Evolutionary conservation across 2,797 vertebrate species (phyloP).

Genomic region (Trematomus bernacchii): DNA sequence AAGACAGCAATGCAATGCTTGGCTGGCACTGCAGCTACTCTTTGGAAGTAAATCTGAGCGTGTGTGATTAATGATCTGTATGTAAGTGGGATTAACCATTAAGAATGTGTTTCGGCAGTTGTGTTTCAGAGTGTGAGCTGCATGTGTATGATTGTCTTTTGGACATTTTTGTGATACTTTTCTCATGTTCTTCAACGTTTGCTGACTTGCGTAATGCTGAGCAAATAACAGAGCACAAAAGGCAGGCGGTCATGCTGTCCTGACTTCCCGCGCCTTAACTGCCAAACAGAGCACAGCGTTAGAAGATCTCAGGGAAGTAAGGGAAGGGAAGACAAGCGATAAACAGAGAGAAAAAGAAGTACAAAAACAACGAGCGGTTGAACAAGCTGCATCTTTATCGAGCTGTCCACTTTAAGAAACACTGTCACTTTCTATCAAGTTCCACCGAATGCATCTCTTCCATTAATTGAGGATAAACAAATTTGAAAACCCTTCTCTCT

Average conservation of each 20-base stretch:
- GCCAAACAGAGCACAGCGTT: constrained; percentile 42
- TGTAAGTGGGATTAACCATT: constrained; percentile 62
- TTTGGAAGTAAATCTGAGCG: constrained; percentile 63
- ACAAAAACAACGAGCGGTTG: constrained; percentile 24
- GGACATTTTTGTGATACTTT: constrained; percentile 14
- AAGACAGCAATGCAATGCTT: constrained; percentile 69
- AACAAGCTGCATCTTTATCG: constrained; percentile 39
- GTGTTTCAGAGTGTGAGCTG: constrained; percentile 1
- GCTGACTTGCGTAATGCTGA: constrained; percentile 35
- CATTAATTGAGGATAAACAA: constrained; percentile 65
- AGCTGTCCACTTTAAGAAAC: constrained; percentile 50
- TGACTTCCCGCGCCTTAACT: constrained; percentile 46
- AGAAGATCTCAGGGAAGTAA: constrained; percentile 25
- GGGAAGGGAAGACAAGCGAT: constrained; percentile 27
- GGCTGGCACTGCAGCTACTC: constrained; percentile 62
- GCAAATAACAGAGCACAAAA: constrained; percentile 25
- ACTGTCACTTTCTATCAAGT: constrained; percentile 58
- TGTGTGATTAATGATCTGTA: constrained; percentile 65
- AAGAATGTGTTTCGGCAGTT: constrained; percentile 42
- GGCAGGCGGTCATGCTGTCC: constrained; percentile 31
- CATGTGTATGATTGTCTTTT: constrained; percentile 39
- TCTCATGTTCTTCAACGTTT: constrained; percentile 16
- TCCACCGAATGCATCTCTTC: constrained; percentile 23
- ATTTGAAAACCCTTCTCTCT: constrained; percentile 50
- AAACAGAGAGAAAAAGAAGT: constrained; percentile 1